phyloP scores from a whole-genome alignment of 2,113 vertebrate species.

The Calyptommatus sinebrachiatus region DNA sequence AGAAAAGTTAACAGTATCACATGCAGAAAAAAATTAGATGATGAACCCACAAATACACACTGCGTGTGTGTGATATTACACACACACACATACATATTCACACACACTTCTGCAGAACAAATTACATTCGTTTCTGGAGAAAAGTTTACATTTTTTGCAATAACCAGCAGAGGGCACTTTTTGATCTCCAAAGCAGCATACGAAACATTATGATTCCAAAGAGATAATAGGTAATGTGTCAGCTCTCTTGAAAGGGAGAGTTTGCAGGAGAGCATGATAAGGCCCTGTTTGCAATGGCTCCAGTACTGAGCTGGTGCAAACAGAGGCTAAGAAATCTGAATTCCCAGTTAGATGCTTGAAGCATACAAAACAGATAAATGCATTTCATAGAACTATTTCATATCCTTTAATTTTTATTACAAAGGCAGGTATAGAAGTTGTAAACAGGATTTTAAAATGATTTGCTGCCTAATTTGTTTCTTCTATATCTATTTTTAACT shows the following conservation, averaged over 20 bases:
- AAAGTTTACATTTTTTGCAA: background rate
- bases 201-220: fast-evolving
- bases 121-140: background rate
- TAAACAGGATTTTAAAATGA: background rate
- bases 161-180: constrained; percentile 72
- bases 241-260: background rate
- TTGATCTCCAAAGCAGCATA: constrained; percentile 35
- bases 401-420: background rate
- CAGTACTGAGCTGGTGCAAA: too few relatives aligned
- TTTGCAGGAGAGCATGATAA: background rate
- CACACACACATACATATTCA: too few relatives aligned
- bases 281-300: too few relatives aligned
- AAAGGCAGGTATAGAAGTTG: background rate
- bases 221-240: background rate
- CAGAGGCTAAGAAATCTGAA: background rate
- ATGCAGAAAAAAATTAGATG: background rate
- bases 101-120: background rate
- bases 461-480: background rate
- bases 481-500: background rate
- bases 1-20: background rate
- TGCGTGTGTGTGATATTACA: too few relatives aligned
- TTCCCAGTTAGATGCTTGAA: background rate
- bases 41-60: background rate
- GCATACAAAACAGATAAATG: background rate
- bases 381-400: background rate